These are phyloP conservation scores for Agapornis canus DNA, from an alignment of 2,797 vertebrate species.

Conservation along the genomic window DNA sequence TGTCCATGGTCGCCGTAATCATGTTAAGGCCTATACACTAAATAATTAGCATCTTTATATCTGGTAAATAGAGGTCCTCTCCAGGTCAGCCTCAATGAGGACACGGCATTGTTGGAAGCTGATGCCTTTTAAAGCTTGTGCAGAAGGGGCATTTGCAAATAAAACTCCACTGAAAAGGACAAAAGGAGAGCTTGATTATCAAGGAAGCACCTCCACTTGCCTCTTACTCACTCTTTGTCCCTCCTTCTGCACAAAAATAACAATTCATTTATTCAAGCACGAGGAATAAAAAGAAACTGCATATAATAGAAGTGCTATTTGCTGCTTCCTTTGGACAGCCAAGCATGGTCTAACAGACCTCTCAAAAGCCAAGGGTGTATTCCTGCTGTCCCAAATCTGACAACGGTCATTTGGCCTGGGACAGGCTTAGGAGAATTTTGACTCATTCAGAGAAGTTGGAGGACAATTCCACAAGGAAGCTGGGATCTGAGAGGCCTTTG, in stretches of 20 bases:
- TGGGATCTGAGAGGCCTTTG: neutral
- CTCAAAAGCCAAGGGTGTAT: neutral
- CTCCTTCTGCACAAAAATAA: neutral
- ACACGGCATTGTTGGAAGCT: neutral
- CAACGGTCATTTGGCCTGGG: neutral
- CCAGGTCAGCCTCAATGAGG: slow-evolving; percentile 50
- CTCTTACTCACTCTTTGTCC: neutral
- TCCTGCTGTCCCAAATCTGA: neutral
- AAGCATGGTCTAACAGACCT: neutral
- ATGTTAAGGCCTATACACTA: slow-evolving; percentile 60
- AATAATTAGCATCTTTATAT: slow-evolving; percentile 72
- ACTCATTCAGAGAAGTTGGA: neutral
- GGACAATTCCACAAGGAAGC: neutral
- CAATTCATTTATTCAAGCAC: neutral
- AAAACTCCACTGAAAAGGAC: neutral
- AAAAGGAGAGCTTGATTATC: slow-evolving; percentile 3
- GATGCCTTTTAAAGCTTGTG: neutral
- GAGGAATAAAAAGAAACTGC: neutral
- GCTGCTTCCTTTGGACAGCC: neutral
- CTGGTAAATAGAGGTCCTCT: slow-evolving; percentile 59
- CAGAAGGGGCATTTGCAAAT: neutral
- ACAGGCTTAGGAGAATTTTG: neutral
- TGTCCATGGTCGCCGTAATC: slow-evolving; percentile 62
- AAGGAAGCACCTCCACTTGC: slow-evolving; percentile 30
- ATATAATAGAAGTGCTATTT: neutral